Evolutionary conservation across 2,888 invertebrate genomes (phyloP).

Genomic region (Dascillus cervinus): DNA sequence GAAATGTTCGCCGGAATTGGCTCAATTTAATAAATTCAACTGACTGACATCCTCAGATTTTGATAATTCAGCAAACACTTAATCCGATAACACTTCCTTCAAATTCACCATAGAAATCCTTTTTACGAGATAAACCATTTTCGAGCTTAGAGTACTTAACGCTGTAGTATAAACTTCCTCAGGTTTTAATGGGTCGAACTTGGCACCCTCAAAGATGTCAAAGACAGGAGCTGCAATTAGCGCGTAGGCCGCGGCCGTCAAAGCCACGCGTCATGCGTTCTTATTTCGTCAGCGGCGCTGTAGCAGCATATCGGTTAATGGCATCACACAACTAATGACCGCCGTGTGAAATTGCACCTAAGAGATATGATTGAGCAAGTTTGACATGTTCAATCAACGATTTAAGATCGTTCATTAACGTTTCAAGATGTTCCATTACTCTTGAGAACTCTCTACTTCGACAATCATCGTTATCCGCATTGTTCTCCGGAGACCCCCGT

Average conservation of each 20-base stretch:
- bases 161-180: not conserved
- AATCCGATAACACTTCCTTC: too few species aligned
- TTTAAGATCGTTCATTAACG: constrained; percentile 36
- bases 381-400: constrained; percentile 33
- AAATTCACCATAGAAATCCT: too few species aligned
- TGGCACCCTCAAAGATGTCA: constrained; percentile 22
- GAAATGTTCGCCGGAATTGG: too few species aligned
- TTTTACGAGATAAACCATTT: too few species aligned
- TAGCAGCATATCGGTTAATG: too few species aligned
- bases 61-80: too few species aligned
- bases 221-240: constrained; percentile 24
- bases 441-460: constrained; percentile 35
- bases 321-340: too few species aligned
- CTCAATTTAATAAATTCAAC: too few species aligned
- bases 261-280: constrained; percentile 16
- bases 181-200: constrained; percentile 18
- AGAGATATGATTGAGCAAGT: constrained; percentile 32
- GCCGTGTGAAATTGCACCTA: too few species aligned
- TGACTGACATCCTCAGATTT: too few species aligned
- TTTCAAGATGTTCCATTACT: constrained; percentile 39
- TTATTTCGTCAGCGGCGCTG: too few species aligned
- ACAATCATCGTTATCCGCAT: constrained; percentile 43
- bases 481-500: constrained; percentile 31
- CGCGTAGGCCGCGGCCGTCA: constrained; percentile 22
- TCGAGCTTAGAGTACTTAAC: too few species aligned